Evolutionary conservation across 1,140 invertebrate species (phyloP).

Genomic region (Magallana gigas): DNA sequence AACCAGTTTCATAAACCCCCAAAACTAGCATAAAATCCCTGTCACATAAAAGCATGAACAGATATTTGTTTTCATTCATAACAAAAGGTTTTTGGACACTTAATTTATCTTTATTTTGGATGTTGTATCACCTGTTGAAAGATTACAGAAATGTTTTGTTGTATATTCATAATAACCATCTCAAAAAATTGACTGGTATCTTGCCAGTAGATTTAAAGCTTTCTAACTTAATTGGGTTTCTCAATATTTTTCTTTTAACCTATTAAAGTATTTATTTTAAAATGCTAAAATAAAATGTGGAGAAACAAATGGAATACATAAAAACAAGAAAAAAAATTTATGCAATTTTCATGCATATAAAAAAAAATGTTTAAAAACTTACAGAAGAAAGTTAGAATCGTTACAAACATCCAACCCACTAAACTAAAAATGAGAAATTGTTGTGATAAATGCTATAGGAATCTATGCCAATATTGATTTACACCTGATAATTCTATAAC

Average conservation of each 20-base stretch:
- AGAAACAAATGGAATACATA: too few species aligned
- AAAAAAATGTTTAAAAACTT: neutral
- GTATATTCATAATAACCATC: neutral
- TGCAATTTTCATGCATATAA: too few species aligned
- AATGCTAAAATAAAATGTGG: neutral
- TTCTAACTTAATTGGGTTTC: neutral
- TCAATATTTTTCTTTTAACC: too few species aligned
- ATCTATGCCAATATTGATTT: constrained; percentile 28
- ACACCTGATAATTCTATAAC: constrained; percentile 11
- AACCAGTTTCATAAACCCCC: neutral
- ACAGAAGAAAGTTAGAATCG: neutral
- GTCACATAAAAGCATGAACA: neutral
- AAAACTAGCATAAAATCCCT: neutral
- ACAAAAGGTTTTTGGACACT: neutral
- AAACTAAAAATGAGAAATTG: neutral
- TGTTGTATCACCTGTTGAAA: neutral
- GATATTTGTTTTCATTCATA: neutral
- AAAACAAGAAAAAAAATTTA: too few species aligned
- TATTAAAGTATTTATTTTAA: neutral
- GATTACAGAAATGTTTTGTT: neutral
- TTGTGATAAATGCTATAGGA: neutral
- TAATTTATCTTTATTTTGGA: neutral
- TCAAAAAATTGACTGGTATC: neutral
- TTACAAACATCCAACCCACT: too few species aligned
- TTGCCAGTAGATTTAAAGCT: neutral